Conservation (phyloP, 2,888 invertebrate species). For the Athalia circularis region DNA sequence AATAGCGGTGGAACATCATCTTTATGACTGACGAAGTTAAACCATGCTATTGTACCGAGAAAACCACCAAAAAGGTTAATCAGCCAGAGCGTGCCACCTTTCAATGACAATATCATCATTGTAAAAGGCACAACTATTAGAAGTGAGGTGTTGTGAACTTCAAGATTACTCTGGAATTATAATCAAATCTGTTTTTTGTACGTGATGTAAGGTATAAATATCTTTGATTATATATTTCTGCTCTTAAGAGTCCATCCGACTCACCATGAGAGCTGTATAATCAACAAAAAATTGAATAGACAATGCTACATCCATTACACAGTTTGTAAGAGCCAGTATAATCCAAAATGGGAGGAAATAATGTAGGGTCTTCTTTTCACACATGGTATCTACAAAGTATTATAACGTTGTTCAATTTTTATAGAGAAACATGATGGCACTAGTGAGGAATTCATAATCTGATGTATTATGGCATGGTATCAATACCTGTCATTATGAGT, state of each 20-base stretch:
- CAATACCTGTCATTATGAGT: constrained; percentile 37
- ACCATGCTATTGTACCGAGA: constrained; percentile 12
- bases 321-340: constrained; percentile 30
- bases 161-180: neutral
- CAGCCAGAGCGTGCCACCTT: constrained; percentile 36
- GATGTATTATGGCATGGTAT: neutral
- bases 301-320: constrained; percentile 36
- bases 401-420: neutral
- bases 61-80: constrained; percentile 33
- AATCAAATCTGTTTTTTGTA: neutral
- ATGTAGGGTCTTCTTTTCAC: constrained; percentile 30
- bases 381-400: neutral
- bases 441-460: neutral
- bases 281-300: constrained; percentile 35
- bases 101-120: constrained; percentile 26
- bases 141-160: neutral
- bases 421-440: neutral
- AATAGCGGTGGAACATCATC: constrained; percentile 38
- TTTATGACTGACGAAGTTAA: constrained; percentile 36
- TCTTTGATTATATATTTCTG: neutral
- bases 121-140: constrained; percentile 22
- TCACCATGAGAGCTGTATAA: constrained; percentile 29
- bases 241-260: neutral
- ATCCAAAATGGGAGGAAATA: constrained; percentile 37
- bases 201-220: neutral